Evolutionary conservation across 2,113 vertebrate species (phyloP).

Genomic region (Myrmophylax atrothorax): DNA sequence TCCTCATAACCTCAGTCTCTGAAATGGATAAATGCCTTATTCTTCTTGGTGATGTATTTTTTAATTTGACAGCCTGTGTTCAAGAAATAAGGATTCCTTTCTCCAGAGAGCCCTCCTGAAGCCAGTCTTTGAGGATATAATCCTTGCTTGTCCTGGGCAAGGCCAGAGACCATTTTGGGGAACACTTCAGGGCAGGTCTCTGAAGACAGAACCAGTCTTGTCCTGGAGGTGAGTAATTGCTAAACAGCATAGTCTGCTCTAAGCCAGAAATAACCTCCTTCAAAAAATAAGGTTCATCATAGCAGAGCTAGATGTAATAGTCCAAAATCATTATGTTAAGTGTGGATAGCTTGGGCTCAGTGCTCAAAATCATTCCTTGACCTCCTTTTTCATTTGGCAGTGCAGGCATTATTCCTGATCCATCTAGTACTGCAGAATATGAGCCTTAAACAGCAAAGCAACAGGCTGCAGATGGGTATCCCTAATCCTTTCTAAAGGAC

Average conservation of each 20-base stretch:
- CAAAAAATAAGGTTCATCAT: neutral
- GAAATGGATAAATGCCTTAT: neutral
- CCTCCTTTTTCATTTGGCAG: neutral
- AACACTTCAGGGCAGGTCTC: neutral
- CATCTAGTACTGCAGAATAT: neutral
- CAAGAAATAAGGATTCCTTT: neutral
- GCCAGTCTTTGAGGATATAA: neutral
- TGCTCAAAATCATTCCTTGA: neutral
- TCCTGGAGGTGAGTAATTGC: neutral
- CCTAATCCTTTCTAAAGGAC: neutral
- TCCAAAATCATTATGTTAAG: neutral
- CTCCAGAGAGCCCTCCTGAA: neutral
- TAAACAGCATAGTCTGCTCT: neutral
- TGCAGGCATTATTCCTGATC: neutral
- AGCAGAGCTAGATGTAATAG: neutral
- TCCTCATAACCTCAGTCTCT: neutral
- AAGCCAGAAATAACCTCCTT: neutral
- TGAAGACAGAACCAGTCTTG: neutral
- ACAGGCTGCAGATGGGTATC: neutral
- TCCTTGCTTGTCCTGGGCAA: neutral
- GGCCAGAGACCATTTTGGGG: neutral
- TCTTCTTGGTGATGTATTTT: neutral
- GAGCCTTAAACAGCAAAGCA: neutral
- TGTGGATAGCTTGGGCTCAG: neutral
- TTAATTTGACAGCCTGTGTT: neutral